These are phyloP conservation scores for Operophtera brumata DNA, from an alignment of 2,888 invertebrate species.

Conservation along the genomic window DNA sequence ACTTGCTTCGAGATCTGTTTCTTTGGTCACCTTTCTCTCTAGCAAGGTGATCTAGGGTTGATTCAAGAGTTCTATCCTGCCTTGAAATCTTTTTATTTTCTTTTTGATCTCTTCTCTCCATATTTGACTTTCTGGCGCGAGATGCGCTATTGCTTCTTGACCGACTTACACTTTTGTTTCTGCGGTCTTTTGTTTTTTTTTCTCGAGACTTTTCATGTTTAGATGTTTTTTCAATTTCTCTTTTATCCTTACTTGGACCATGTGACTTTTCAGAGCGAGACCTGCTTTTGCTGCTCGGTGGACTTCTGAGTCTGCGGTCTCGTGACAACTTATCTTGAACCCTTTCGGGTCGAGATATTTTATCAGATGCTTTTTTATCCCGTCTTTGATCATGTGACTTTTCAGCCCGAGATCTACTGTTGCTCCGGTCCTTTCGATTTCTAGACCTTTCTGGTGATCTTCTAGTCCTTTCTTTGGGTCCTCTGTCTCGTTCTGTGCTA, in stretches of 20 bases:
- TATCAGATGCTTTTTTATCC: conserved; percentile 1
- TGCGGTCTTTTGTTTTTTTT: background rate
- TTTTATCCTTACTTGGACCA: conserved; percentile 8
- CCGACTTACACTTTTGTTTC: conserved; percentile 5
- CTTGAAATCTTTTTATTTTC: background rate
- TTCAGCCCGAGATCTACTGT: conserved; percentile 12
- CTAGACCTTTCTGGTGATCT: conserved; percentile 12
- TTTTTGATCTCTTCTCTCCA: conserved; percentile 1
- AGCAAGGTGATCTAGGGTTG: background rate
- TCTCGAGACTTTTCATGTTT: background rate
- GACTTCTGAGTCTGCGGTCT: conserved; percentile 14
- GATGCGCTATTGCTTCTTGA: conserved; percentile 12
- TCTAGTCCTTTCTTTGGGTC: conserved; percentile 23
- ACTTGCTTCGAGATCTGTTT: conserved; percentile 13
- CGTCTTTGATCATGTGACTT: conserved; percentile 19
- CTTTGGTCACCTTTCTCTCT: conserved; percentile 1
- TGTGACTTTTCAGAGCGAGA: conserved; percentile 14
- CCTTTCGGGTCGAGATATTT: background rate
- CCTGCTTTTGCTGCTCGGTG: conserved; percentile 12
- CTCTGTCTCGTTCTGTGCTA: conserved; percentile 27
- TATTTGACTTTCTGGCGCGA: background rate
- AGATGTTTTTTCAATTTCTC: background rate
- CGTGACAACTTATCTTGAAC: conserved; percentile 8
- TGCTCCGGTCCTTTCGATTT: conserved; percentile 17
- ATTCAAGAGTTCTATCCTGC: too few species aligned